Evolutionary conservation across 2,113 vertebrate genomes (phyloP).

Genomic region (Urocolius indicus): DNA sequence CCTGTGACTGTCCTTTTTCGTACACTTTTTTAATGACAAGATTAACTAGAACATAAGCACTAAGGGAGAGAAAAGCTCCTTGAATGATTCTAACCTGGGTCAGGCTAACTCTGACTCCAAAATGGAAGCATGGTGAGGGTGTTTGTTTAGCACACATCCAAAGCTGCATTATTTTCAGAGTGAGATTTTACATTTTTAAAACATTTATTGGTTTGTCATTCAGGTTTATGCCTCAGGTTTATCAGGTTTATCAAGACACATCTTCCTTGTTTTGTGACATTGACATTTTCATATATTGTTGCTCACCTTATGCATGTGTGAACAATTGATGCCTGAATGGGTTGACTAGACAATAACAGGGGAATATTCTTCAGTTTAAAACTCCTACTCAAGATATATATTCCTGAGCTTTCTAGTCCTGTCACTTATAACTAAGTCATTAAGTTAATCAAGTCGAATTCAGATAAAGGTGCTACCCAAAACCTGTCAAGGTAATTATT

Average conservation of each 20-base stretch:
- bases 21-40: not conserved
- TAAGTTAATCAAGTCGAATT: conserved; percentile 14
- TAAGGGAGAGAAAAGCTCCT: not conserved
- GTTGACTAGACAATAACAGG: not conserved
- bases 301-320: not conserved
- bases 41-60: not conserved
- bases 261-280: not conserved
- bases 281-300: not conserved
- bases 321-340: not conserved
- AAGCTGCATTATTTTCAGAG: not conserved
- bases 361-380: not conserved
- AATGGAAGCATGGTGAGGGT: not conserved
- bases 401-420: conserved; percentile 12
- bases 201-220: not conserved
- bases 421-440: conserved; percentile 20
- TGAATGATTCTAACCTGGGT: accelerated
- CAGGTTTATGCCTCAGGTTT: not conserved
- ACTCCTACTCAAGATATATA: not conserved
- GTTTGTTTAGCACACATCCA: not conserved
- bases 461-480: not conserved
- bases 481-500: conserved; percentile 54
- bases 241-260: not conserved
- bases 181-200: not conserved
- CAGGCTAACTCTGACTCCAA: not conserved
- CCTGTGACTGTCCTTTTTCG: not conserved